These are phyloP conservation scores for Heterocephalus glaber DNA, from an alignment of 2,113 vertebrate genomes.

Conservation along the genomic window DNA sequence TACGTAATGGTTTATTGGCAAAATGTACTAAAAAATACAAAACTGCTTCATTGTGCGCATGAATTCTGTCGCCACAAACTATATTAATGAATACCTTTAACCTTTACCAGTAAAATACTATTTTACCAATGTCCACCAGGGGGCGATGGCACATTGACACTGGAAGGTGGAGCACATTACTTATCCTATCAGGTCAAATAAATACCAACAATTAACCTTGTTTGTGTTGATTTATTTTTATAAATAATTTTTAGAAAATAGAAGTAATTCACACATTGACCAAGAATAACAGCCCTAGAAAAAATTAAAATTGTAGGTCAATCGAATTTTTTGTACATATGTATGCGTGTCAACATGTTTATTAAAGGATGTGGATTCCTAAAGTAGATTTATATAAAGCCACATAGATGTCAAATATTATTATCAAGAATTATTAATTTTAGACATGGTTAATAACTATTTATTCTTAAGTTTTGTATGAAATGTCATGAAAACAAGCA, in stretches of 20 bases:
- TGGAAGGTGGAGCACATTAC: background rate
- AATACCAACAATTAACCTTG: background rate
- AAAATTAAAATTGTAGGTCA: background rate
- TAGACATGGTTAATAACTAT: background rate
- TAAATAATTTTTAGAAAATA: background rate
- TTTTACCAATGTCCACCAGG: conserved; percentile 69
- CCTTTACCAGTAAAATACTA: conserved; percentile 32
- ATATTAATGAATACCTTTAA: background rate
- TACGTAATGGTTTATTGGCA: background rate
- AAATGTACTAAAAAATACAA: background rate
- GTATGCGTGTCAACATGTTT: background rate
- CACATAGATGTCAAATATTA: background rate
- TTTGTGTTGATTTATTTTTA: background rate
- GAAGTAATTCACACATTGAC: background rate
- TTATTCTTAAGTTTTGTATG: background rate
- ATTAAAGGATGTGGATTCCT: background rate
- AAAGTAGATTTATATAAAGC: background rate
- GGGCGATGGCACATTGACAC: conserved; percentile 72
- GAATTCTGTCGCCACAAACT: background rate
- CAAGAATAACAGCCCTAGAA: background rate
- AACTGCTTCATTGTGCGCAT: background rate
- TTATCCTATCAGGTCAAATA: conserved; percentile 30
- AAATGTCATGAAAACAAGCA: background rate
- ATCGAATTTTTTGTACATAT: background rate
- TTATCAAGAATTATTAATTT: background rate